A percentile compares a stretch with the other conserved stretches of the same genome.
Evolutionary conservation across 2,888 invertebrate genomes (phyloP).

Genomic region (Aleiodes alternator): DNA sequence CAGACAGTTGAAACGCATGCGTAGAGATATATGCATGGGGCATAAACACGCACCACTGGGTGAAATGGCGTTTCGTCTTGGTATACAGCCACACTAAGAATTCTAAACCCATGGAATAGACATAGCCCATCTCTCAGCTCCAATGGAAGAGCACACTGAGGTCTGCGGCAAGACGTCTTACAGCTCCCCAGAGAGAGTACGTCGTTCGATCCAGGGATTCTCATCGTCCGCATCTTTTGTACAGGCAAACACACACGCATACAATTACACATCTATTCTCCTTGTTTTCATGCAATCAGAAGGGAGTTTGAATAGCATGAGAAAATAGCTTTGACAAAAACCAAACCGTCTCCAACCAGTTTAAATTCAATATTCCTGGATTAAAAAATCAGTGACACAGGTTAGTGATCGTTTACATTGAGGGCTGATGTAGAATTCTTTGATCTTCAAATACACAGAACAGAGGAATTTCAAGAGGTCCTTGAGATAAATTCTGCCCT

Average conservation of each 20-base stretch:
- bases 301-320: no score
- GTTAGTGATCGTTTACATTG: slow-evolving; percentile 20
- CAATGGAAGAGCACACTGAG: slow-evolving; percentile 45
- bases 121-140: slow-evolving; percentile 46
- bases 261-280: background rate
- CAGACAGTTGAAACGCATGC: slow-evolving; percentile 26
- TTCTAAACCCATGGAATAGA: slow-evolving; percentile 51
- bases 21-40: slow-evolving; percentile 15
- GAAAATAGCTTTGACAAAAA: no score
- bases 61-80: slow-evolving; percentile 41
- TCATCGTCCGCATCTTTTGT: slow-evolving; percentile 55
- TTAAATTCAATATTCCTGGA: slow-evolving; percentile 24
- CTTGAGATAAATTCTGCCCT: slow-evolving; percentile 5
- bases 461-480: slow-evolving; percentile 2
- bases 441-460: slow-evolving; percentile 7
- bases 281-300: background rate
- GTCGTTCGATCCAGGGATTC: slow-evolving; percentile 57
- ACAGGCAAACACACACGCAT: background rate
- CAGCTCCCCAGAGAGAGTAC: slow-evolving; percentile 59
- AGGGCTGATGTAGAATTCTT: slow-evolving; percentile 16
- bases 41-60: slow-evolving; percentile 37
- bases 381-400: slow-evolving; percentile 33
- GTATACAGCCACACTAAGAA: slow-evolving; percentile 44
- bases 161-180: slow-evolving; percentile 54
- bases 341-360: background rate